These are phyloP conservation scores for Glaucidium brasilianum DNA, from an alignment of 2,113 vertebrate species.

Conservation along the genomic window DNA sequence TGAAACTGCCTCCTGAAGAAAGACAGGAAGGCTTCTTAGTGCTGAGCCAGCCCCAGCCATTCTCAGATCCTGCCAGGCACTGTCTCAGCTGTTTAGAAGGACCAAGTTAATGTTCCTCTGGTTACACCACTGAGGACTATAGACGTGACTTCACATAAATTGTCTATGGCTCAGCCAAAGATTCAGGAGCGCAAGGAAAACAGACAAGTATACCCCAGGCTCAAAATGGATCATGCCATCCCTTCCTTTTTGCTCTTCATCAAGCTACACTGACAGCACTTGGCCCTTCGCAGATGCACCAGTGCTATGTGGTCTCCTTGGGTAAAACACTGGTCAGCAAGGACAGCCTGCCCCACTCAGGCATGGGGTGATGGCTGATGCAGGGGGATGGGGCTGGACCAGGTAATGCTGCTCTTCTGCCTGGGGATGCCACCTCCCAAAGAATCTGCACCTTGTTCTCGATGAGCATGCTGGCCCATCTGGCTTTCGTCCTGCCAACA, in stretches of 20 bases:
- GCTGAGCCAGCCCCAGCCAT: background rate
- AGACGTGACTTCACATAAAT: background rate
- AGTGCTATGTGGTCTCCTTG: background rate
- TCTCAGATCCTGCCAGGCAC: background rate
- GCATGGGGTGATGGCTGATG: fast-evolving
- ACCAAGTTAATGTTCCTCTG: background rate
- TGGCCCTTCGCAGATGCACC: background rate
- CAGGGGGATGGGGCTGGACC: background rate
- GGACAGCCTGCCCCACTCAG: fast-evolving
- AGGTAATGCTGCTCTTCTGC: background rate
- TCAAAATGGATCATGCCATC: fast-evolving
- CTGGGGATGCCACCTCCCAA: background rate
- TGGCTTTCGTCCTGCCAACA: background rate
- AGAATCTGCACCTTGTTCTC: background rate
- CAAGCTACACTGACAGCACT: background rate
- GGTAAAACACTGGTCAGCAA: fast-evolving
- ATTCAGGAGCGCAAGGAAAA: background rate
- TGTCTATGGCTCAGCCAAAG: background rate
- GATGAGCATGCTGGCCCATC: background rate
- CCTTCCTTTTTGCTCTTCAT: background rate
- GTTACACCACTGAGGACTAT: background rate
- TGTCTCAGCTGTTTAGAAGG: background rate
- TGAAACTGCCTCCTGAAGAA: background rate
- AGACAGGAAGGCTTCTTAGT: background rate
- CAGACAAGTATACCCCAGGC: background rate